phyloP scores from a whole-genome alignment of 2,113 vertebrate species.

The Archilochus colubris region DNA sequence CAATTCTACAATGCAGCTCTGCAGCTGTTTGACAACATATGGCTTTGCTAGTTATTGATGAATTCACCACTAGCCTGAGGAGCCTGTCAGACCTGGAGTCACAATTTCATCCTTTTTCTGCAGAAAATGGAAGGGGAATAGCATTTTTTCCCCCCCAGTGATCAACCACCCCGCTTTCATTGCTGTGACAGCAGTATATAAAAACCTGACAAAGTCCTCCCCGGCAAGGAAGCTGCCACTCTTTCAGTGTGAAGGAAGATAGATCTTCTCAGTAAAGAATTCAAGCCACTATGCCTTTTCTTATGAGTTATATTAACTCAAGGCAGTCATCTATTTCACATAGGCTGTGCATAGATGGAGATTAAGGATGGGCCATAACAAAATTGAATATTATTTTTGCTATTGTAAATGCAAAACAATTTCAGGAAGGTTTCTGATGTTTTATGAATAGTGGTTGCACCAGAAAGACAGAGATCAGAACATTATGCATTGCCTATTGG shows the following conservation, averaged over 20 bases:
- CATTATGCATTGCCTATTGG: not conserved
- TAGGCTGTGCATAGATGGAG: not conserved
- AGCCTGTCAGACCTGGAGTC: not conserved
- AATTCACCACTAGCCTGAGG: not conserved
- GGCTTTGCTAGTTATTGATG: not conserved
- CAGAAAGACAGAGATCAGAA: not conserved
- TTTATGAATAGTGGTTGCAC: not conserved
- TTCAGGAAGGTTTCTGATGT: not conserved
- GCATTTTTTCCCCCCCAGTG: not conserved
- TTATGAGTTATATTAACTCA: not conserved
- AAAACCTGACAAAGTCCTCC: not conserved
- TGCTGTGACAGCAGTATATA: not conserved
- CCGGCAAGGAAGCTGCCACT: not conserved
- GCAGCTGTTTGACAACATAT: not conserved
- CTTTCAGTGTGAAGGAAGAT: not conserved
- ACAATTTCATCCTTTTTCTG: not conserved
- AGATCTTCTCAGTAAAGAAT: not conserved
- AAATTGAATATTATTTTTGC: not conserved
- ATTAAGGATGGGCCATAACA: not conserved
- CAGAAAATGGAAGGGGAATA: not conserved
- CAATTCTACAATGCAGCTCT: not conserved
- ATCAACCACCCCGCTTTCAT: fast-evolving
- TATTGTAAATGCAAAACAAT: not conserved
- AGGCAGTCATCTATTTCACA: not conserved
- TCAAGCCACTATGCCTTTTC: not conserved